Conservation (phyloP, 1,140 invertebrate species). For the Microplitis mediator region DNA sequence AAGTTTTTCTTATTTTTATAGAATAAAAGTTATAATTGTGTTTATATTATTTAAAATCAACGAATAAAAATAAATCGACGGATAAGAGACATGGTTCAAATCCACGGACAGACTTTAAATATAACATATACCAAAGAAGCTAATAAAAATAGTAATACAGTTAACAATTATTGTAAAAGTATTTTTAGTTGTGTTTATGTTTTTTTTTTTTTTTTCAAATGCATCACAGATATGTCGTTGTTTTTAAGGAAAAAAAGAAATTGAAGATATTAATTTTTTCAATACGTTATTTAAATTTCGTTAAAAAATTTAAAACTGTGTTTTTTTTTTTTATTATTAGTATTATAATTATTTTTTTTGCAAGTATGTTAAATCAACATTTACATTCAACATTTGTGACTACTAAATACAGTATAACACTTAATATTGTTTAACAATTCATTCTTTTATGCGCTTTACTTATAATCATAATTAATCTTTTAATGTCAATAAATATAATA, state of each 20-base stretch:
- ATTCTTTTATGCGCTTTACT: no score
- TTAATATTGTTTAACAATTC: no score
- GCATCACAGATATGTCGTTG: slow-evolving; percentile 53
- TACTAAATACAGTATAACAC: no score
- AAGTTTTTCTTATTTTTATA: no score
- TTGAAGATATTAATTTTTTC: neutral
- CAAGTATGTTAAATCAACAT: neutral
- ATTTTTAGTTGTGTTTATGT: slow-evolving; percentile 36
- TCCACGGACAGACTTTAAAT: neutral
- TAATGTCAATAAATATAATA: neutral
- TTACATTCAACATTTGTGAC: no score
- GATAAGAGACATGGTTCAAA: no score
- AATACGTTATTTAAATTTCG: neutral
- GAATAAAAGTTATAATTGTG: no score
- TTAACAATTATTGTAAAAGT: slow-evolving; percentile 20
- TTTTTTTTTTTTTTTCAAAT: slow-evolving; percentile 32
- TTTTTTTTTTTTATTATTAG: neutral
- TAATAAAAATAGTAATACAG: neutral
- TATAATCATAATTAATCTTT: no score
- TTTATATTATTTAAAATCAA: no score
- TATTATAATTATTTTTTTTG: neutral
- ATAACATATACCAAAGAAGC: neutral
- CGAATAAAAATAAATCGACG: no score
- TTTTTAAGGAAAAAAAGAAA: slow-evolving; percentile 37
- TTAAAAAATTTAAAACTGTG: neutral